Base-by-base conservation (phyloP, 2,797 vertebrate genomes). In the Rhinoraja longicauda region DNA sequence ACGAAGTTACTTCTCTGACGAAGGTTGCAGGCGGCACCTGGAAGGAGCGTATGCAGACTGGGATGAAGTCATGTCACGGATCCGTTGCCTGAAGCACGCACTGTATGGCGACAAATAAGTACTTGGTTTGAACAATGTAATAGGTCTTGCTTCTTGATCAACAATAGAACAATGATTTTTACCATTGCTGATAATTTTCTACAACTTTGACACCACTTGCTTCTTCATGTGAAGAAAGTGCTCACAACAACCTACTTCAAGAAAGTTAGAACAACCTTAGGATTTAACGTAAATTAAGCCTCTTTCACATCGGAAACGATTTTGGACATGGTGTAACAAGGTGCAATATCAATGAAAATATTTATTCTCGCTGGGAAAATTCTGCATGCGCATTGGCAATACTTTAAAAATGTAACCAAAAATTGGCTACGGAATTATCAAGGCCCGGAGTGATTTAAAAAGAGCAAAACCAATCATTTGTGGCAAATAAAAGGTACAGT, bases 11-110 rank as follows among this genome's bases (percentile, higher is more conserved):
- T 1, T 95, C 0, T 95, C 97, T 0, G 19, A 57, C 0, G 93
- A 91, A 0, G 94, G 94, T 75, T 93, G 93, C 10, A 70, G 94
- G 0, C 96, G 98, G 9, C 98, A 97, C 94, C 96, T 99, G 24
- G 98, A 99, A 94, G 99, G 98, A 0, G 98, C 97, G 36, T 99
- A 99, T 72, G 96, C 98, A 73, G 98, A 99, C 95, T 99, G 99
- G 99, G 98, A 99, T 0, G 97, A 98, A 76, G 97, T 98, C 84
- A 97, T 99, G 98, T 99, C 98, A 4, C 97, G 98, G 93, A 97
- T 99, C 75, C 96, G 97, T 93, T 95, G 97, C 45, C 96, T 99
- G 88, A 96, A 94, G 93, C 96, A 93, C 93, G 95, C 86, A 0
- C 84, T 98, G 24, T 93, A 96, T 0, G 93, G 93, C 0, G 94